Percentiles rank a stretch among this genome's conserved stretches.
phyloP scores from a whole-genome alignment of 2,797 vertebrate genomes.

The Pseudomugil gertrudae region DNA sequence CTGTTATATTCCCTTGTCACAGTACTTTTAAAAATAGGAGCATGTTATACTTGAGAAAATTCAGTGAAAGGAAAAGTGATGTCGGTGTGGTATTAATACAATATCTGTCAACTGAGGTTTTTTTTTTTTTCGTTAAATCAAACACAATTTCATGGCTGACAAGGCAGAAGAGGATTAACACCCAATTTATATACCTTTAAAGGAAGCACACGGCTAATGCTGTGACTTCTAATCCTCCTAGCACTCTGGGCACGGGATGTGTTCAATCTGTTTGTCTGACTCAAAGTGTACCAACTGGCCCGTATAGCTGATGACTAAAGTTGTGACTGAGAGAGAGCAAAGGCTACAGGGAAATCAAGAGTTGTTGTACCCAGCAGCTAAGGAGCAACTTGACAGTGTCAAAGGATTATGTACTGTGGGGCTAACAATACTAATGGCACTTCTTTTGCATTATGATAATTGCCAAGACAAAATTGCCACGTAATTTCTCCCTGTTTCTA shows the following conservation, averaged over 20 bases:
- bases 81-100: constrained; percentile 53
- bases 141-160: constrained; percentile 79
- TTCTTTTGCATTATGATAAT: constrained; percentile 87
- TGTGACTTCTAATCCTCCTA: constrained; percentile 71
- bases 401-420: constrained; percentile 77
- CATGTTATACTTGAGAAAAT: constrained; percentile 24
- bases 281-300: constrained; percentile 54
- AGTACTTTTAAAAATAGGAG: constrained; percentile 19
- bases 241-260: constrained; percentile 60
- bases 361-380: constrained; percentile 73
- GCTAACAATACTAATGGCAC: constrained; percentile 82
- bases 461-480: constrained; percentile 85
- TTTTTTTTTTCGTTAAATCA: constrained; percentile 72
- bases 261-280: constrained; percentile 69
- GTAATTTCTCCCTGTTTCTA: constrained; percentile 84
- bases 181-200: constrained; percentile 80
- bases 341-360: constrained; percentile 80
- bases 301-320: constrained; percentile 73
- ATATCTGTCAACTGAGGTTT: constrained; percentile 54
- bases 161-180: constrained; percentile 77
- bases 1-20: neutral
- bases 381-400: constrained; percentile 77
- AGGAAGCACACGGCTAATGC: constrained; percentile 73
- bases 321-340: constrained; percentile 71
- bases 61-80: constrained; percentile 49